phyloP scores from a whole-genome alignment of 2,797 vertebrate genomes.

The Bovichtus variegatus region DNA sequence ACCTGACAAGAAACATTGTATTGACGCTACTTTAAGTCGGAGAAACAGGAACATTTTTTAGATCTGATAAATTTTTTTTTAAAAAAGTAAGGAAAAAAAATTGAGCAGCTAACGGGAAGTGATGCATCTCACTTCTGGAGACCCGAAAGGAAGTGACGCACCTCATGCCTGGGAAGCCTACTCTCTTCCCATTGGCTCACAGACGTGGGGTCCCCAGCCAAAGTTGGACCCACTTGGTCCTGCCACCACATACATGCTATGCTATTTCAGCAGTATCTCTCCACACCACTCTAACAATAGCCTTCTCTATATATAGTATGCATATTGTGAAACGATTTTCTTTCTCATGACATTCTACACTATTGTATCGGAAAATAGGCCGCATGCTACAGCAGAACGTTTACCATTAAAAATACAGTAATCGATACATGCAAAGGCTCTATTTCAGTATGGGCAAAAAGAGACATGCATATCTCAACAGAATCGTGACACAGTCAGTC shows the following conservation, averaged over 20 bases:
- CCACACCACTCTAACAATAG: neutral
- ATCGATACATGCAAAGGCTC: neutral
- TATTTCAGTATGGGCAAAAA: neutral
- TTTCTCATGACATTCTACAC: neutral
- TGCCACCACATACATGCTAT: neutral
- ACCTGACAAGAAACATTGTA: neutral
- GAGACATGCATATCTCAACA: neutral
- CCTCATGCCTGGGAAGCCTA: neutral
- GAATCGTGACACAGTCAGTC: constrained; percentile 54
- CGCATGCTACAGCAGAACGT: neutral
- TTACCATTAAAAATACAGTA: constrained; percentile 4
- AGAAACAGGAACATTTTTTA: neutral
- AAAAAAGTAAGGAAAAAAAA: neutral
- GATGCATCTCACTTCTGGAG: neutral
- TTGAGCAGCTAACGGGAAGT: neutral
- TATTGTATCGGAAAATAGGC: constrained; percentile 4
- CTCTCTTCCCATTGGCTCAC: too few relatives aligned
- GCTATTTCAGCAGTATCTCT: too few relatives aligned
- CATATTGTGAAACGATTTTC: neutral
- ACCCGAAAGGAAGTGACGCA: neutral
- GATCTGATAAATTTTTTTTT: neutral
- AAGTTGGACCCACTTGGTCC: neutral
- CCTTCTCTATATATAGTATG: neutral
- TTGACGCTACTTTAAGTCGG: neutral
- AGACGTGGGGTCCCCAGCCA: neutral